Percentiles rank a stretch among this genome's conserved stretches.
These are phyloP conservation scores for Empidonax alnorum DNA, from an alignment of 2,113 vertebrate genomes.

Conservation along the genomic window DNA sequence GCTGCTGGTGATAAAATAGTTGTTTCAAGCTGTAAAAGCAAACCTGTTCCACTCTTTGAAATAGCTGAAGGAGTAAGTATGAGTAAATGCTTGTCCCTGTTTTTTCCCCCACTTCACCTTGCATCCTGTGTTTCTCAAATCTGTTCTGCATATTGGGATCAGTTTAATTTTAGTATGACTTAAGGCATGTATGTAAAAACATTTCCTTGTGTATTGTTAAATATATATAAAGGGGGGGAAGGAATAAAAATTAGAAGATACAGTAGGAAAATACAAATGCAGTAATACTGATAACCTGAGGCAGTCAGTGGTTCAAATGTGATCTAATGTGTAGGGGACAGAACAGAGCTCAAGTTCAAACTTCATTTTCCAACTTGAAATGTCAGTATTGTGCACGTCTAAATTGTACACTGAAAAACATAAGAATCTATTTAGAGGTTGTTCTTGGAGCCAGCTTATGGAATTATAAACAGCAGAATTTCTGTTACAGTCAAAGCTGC, in stretches of 20 bases:
- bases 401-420: background rate
- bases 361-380: background rate
- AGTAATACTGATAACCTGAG: background rate
- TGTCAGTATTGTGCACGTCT: background rate
- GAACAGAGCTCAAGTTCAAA: background rate
- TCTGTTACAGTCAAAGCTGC: background rate
- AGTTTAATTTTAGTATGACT: background rate
- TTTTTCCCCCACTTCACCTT: background rate
- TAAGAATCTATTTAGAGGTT: background rate
- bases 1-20: constrained; percentile 93
- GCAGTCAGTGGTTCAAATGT: background rate
- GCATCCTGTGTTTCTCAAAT: background rate
- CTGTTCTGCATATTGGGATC: background rate
- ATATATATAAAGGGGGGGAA: background rate
- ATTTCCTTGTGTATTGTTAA: background rate
- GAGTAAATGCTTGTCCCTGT: background rate
- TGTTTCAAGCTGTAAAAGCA: constrained; percentile 89
- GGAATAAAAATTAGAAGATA: background rate
- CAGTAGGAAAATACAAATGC: background rate
- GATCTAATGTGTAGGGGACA: background rate
- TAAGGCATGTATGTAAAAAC: background rate
- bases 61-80: constrained; percentile 93
- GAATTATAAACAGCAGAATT: background rate
- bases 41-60: constrained; percentile 86
- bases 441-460: background rate